Percentiles rank a stretch among this genome's conserved stretches.
Conservation (phyloP, 2,113 vertebrate genomes). For the Nothocercus julius region DNA sequence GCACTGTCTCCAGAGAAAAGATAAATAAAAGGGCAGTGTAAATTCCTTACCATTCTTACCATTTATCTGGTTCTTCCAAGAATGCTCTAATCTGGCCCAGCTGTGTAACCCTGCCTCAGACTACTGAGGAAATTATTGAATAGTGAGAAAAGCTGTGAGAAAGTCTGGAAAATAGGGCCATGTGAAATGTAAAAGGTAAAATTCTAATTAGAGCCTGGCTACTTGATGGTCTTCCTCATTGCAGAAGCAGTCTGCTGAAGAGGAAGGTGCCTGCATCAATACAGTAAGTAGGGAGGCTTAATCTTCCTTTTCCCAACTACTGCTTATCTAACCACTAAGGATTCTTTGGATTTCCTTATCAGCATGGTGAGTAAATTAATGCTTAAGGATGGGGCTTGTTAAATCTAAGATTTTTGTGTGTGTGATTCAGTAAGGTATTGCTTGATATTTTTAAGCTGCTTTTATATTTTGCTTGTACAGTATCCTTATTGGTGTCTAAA, state of each 20-base stretch:
- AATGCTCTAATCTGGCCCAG: not conserved
- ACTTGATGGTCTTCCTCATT: not conserved
- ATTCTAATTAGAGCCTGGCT: not conserved
- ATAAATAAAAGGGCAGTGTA: rapidly evolving
- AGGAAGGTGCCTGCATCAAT: not conserved
- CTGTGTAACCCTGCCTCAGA: not conserved
- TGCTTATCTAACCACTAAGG: not conserved
- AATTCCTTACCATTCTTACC: rapidly evolving
- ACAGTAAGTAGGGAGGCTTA: rapidly evolving
- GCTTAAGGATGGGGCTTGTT: not conserved
- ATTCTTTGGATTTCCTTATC: not conserved
- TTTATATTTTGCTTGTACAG: rapidly evolving
- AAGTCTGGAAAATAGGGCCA: not conserved
- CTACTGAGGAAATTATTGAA: not conserved
- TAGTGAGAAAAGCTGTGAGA: not conserved
- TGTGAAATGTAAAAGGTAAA: not conserved
- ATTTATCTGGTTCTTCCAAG: not conserved
- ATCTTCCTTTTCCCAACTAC: not conserved
- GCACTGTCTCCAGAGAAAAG: rapidly evolving
- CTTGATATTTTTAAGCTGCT: not conserved
- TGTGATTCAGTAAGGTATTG: not conserved
- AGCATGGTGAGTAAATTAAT: not conserved
- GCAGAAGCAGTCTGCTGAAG: rapidly evolving
- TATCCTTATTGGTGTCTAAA: rapidly evolving
- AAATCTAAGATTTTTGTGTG: not conserved